Conservation (phyloP, 2,797 vertebrate genomes). For the Lacerta viridis region DNA sequence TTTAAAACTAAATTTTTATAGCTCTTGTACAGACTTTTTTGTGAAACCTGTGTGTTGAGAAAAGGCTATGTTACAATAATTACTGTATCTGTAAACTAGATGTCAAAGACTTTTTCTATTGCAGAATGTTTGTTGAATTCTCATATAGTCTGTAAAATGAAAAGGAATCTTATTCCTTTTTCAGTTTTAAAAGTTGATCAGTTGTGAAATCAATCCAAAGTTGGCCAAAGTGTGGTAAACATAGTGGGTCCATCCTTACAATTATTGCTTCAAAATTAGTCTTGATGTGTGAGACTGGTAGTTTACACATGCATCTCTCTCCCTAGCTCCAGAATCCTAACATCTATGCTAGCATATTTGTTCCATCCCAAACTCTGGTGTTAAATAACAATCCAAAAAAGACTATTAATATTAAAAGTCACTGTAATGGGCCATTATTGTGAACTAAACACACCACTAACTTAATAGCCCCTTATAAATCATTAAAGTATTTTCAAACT, state of each 20-base stretch:
- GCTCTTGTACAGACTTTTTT: constrained; percentile 83
- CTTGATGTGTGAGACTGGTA: constrained; percentile 60
- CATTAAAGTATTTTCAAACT: not conserved
- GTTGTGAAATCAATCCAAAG: constrained; percentile 71
- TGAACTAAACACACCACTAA: constrained; percentile 32
- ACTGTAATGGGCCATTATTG: constrained; percentile 60
- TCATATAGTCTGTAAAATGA: constrained; percentile 72
- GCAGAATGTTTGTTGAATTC: constrained; percentile 75
- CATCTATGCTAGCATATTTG: constrained; percentile 56
- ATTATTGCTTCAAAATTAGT: constrained; percentile 65
- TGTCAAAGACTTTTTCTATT: constrained; percentile 72
- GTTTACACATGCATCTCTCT: constrained; percentile 66
- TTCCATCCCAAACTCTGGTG: constrained; percentile 64
- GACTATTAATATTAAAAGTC: constrained; percentile 32
- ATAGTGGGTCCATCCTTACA: constrained; percentile 72
- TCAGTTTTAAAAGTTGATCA: constrained; percentile 71
- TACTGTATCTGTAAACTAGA: constrained; percentile 77
- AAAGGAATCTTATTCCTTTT: constrained; percentile 68
- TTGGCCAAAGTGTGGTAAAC: constrained; percentile 68
- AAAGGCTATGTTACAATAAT: constrained; percentile 77
- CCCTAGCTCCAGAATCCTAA: constrained; percentile 64
- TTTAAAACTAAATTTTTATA: constrained; percentile 82
- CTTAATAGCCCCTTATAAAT: not conserved
- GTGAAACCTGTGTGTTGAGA: constrained; percentile 80
- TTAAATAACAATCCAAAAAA: constrained; percentile 54